Evolutionary conservation across 2,888 invertebrate species (phyloP).

Genomic region (Meandrusa payeni): DNA sequence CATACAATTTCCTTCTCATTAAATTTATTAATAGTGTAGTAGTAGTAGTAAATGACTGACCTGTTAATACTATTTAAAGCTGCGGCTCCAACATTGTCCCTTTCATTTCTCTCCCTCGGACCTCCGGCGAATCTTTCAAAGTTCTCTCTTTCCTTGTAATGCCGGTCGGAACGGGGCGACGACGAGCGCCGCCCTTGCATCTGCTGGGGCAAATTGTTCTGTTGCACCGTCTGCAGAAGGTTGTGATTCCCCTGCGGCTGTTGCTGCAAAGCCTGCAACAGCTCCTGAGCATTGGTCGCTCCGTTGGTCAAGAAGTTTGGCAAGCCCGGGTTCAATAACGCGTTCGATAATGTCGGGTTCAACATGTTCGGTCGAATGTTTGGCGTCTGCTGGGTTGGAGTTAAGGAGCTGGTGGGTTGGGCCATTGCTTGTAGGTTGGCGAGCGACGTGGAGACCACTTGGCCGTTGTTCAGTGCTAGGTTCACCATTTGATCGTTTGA

Average conservation of each 20-base stretch:
- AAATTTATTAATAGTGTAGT: too few species aligned
- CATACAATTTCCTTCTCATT: too few species aligned
- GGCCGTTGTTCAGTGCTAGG: constrained; percentile 90
- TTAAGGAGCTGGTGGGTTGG: constrained; percentile 85
- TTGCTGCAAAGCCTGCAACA: constrained; percentile 88
- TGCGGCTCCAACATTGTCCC: constrained; percentile 77
- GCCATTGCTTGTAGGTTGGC: constrained; percentile 90
- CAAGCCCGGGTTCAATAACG: constrained; percentile 84
- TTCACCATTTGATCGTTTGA: constrained; percentile 88
- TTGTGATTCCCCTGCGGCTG: constrained; percentile 78
- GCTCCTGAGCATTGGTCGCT: constrained; percentile 85
- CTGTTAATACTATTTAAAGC: constrained; percentile 85
- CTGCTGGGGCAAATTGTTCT: constrained; percentile 72
- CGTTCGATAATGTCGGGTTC: constrained; percentile 84
- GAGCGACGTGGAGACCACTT: constrained; percentile 91
- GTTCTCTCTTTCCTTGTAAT: constrained; percentile 75
- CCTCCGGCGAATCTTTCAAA: constrained; percentile 68
- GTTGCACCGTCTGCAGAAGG: constrained; percentile 71
- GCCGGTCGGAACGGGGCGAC: constrained; percentile 67
- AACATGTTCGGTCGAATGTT: constrained; percentile 73
- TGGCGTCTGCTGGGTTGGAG: constrained; percentile 77
- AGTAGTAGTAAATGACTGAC: too few species aligned
- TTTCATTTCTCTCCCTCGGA: constrained; percentile 74
- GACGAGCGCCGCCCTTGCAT: constrained; percentile 74
- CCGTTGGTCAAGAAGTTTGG: constrained; percentile 88